Base-by-base conservation (phyloP, 92 coral and sea anemone genomes). In the Siderastrea radians region DNA sequence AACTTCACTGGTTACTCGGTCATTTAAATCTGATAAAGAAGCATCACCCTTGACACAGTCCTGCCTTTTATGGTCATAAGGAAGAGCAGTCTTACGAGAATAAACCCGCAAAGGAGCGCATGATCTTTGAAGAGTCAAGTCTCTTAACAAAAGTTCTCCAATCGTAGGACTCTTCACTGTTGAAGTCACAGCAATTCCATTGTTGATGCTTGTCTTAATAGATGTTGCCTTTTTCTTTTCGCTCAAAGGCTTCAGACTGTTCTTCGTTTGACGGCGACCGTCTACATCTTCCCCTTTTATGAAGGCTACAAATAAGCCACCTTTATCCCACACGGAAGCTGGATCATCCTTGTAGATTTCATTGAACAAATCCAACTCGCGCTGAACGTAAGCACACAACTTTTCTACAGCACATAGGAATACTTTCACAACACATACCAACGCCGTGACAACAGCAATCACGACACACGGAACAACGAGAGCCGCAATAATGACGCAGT, bases 271-370 rank as follows among this genome's bases (percentile, higher is more conserved):
- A 9, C 45, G 55, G 3, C 7, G 44, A 13, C 3, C 49, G 59
- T 53, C 45, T 1, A 74, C 61, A n/a, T 51, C 74, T 16, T 80
- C 75, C 7, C 84, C 84, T 80, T 80, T 80, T 26, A 67, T 80
- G 51, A 66, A 66, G 38, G 52, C 64, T 65, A 49, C 57, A 66
- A 80, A 80, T 49, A 55, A 9, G 26, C 52, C 63, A 49, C 14
- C 61, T 66, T 54, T 6, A 67, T 80, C 64, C 75, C 47, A 69
- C 51, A 51, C 50, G 84, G 14, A 6, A 49, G 13, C 26, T 19
- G 45, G 5, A 14, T 12, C 6, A 5, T 52, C 49, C 51, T 38
- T 74, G 16, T 16, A 15, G 5, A 67, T 11, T 1, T 80, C 84
- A 12, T 15, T 57, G 44, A 77, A 45, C 11, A 58, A 9, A 43